Conservation (phyloP, 2,797 vertebrate species). For the Bryconaethiops microstoma region DNA sequence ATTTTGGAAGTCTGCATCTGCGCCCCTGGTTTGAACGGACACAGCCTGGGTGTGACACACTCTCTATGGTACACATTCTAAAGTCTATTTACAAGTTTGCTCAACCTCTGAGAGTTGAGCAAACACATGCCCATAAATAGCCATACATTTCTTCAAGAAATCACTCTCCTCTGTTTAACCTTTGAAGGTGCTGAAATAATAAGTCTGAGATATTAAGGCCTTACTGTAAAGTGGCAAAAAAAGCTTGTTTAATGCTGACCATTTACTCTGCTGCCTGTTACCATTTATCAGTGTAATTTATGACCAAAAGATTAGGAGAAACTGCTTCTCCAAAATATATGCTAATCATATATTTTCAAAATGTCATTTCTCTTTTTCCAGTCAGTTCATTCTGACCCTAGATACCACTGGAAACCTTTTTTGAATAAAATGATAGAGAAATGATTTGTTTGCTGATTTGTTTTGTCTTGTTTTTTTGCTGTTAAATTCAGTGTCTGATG, state of each 20-base stretch:
- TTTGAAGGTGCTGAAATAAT: not conserved
- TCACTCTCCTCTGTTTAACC: not conserved
- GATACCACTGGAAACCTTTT: not conserved
- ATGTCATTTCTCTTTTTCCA: not conserved
- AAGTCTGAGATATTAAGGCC: too few relatives aligned
- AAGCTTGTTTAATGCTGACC: constrained; percentile 10
- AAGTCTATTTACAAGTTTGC: constrained; percentile 18
- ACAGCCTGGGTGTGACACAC: too few relatives aligned
- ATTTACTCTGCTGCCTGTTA: constrained; percentile 22
- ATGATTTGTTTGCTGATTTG: not conserved
- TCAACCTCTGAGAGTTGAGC: not conserved
- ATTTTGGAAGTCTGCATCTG: too few relatives aligned
- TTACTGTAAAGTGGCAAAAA: not conserved
- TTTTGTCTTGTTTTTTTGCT: too few relatives aligned
- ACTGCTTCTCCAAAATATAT: not conserved
- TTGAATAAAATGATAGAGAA: not conserved
- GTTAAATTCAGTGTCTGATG: too few relatives aligned
- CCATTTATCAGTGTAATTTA: constrained; percentile 27
- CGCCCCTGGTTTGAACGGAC: too few relatives aligned
- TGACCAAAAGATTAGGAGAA: not conserved
- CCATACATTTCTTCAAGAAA: not conserved
- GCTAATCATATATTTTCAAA: not conserved
- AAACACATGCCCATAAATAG: constrained; percentile 26
- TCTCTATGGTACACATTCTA: not conserved
- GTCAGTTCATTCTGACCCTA: not conserved